Percentiles rank a stretch among this genome's conserved stretches.
These are phyloP conservation scores for Aphaenogaster rudis DNA, from an alignment of 1,140 invertebrate species.

Conservation along the genomic window DNA sequence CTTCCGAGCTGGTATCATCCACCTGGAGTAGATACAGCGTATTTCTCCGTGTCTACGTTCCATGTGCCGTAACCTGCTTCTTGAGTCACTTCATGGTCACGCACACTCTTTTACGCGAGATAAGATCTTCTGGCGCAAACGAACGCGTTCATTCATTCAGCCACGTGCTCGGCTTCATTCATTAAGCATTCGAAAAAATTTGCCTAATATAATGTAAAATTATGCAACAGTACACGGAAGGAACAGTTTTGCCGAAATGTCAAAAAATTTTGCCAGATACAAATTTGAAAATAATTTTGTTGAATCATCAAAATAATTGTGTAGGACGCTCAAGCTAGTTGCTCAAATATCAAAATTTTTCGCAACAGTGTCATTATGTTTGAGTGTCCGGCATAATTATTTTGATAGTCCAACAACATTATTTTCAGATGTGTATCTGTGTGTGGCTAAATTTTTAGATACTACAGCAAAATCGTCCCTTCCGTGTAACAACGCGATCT, in stretches of 20 bases:
- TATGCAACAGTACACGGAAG: not conserved
- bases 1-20: constrained; percentile 47
- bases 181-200: not conserved
- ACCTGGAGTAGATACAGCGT: not conserved
- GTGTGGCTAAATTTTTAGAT: no score
- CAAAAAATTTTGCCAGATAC: no score
- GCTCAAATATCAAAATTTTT: no score
- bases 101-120: constrained; percentile 58
- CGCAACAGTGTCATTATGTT: no score
- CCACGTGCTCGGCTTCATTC: not conserved
- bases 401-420: no score
- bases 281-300: no score
- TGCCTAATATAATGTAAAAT: not conserved
- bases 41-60: not conserved
- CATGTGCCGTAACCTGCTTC: constrained; percentile 22
- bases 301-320: no score
- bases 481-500: not conserved
- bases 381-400: no score
- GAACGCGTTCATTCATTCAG: constrained; percentile 64
- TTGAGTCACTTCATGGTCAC: constrained; percentile 63
- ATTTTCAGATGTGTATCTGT: no score
- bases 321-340: no score
- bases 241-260: no score
- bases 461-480: no score
- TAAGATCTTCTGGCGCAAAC: constrained; percentile 54